Evolutionary conservation across 2,797 vertebrate genomes (phyloP).

Genomic region (Zenarchopterus dispar): DNA sequence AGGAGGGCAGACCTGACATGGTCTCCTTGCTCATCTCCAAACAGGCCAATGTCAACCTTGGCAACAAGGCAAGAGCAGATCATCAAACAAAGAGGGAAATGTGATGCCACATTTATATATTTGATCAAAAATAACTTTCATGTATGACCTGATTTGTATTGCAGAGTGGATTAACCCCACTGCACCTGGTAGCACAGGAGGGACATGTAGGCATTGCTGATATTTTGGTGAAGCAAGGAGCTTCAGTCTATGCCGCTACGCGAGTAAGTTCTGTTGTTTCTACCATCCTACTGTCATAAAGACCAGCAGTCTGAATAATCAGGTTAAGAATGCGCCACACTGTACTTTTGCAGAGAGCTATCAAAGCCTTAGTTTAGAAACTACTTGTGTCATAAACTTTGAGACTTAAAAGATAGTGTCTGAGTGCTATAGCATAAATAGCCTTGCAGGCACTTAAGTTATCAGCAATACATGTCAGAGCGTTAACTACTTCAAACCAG

Average conservation of each 20-base stretch:
- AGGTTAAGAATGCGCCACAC: background rate
- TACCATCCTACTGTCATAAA: background rate
- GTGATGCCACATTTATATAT: too few relatives aligned
- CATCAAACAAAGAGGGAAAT: background rate
- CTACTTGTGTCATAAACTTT: background rate
- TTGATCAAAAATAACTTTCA: background rate
- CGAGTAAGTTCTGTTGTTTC: slow-evolving; percentile 81
- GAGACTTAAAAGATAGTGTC: slow-evolving; percentile 28
- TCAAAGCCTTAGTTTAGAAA: slow-evolving; percentile 17
- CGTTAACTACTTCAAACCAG: too few relatives aligned
- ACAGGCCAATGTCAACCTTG: slow-evolving; percentile 93
- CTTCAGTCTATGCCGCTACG: slow-evolving; percentile 88
- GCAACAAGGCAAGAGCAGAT: slow-evolving; percentile 88
- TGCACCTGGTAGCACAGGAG: slow-evolving; percentile 96
- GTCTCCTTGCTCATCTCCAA: slow-evolving; percentile 93
- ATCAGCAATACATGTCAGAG: too few relatives aligned
- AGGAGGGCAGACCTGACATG: slow-evolving; percentile 94
- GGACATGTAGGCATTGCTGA: slow-evolving; percentile 94
- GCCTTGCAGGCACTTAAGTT: background rate
- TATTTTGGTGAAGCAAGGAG: slow-evolving; percentile 91
- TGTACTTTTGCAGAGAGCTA: background rate
- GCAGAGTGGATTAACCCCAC: slow-evolving; percentile 94
- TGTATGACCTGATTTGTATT: slow-evolving; percentile 21
- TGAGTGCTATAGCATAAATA: slow-evolving; percentile 38
- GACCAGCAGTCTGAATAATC: background rate